These are phyloP conservation scores for Azemiops feae DNA, from an alignment of 2,113 vertebrate genomes.

Conservation along the genomic window DNA sequence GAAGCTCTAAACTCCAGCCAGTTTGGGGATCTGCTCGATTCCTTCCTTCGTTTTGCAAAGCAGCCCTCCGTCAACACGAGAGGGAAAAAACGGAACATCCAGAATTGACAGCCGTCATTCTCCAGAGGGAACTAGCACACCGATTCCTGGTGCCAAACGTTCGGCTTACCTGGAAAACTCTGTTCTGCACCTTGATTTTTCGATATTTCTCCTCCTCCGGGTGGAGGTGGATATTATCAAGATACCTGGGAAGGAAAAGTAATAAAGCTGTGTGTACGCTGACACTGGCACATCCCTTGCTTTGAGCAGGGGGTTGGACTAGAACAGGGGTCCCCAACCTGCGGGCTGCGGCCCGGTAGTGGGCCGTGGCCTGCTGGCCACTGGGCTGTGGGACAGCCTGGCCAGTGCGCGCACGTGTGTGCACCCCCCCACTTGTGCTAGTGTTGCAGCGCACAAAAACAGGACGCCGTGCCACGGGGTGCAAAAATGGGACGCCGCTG, in stretches of 20 bases:
- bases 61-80: background rate
- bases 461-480: too few species aligned
- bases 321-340: background rate
- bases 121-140: background rate
- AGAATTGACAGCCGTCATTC: background rate
- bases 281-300: background rate
- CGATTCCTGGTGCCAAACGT: accelerated
- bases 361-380: too few species aligned
- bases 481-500: too few species aligned
- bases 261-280: background rate
- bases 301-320: background rate
- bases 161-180: slow-evolving; percentile 86
- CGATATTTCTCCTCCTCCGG: slow-evolving; percentile 90
- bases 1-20: too few species aligned
- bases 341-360: too few species aligned
- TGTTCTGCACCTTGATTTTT: slow-evolving; percentile 93
- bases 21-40: background rate
- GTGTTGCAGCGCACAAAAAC: too few species aligned
- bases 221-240: slow-evolving; percentile 91
- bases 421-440: too few species aligned
- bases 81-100: background rate
- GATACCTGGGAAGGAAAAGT: slow-evolving; percentile 72
- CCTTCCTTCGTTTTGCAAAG: background rate
- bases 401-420: too few species aligned
- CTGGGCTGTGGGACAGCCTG: too few species aligned